Evolutionary conservation across 1,140 invertebrate species (phyloP).

Genomic region (Nephotettix cincticeps): DNA sequence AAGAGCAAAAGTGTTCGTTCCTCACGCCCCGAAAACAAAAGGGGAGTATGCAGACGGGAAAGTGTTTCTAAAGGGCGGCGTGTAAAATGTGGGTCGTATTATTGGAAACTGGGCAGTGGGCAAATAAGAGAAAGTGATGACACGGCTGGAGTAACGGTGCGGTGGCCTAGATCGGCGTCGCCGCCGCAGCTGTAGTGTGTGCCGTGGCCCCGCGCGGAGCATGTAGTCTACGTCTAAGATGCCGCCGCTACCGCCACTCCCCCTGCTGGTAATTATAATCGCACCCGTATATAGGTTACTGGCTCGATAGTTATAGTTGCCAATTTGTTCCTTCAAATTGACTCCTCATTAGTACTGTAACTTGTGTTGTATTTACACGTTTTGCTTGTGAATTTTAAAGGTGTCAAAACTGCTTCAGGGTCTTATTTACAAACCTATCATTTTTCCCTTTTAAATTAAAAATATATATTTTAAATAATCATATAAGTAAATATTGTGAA

Average conservation of each 20-base stretch:
- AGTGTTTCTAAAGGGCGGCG: slow-evolving; percentile 8
- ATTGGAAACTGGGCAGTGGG: slow-evolving; percentile 28
- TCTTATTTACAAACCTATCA: too few relatives aligned
- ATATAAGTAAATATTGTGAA: too few relatives aligned
- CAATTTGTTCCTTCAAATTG: too few relatives aligned
- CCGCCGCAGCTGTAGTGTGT: background rate
- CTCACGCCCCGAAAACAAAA: too few relatives aligned
- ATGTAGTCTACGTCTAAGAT: slow-evolving; percentile 12
- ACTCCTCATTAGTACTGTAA: too few relatives aligned
- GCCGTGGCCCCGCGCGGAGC: background rate
- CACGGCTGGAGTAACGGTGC: slow-evolving; percentile 17
- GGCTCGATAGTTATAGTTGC: too few relatives aligned
- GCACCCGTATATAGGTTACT: too few relatives aligned
- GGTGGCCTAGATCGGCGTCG: background rate
- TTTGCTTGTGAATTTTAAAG: too few relatives aligned
- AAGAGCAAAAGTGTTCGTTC: background rate
- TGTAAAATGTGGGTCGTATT: slow-evolving; percentile 25
- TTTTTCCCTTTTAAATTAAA: too few relatives aligned
- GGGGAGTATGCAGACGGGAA: background rate
- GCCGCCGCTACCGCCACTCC: background rate
- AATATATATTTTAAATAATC: too few relatives aligned
- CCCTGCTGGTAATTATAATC: background rate
- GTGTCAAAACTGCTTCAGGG: too few relatives aligned
- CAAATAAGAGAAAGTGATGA: slow-evolving; percentile 27
- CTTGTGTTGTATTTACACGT: too few relatives aligned